Base-by-base conservation (phyloP, 2,113 vertebrate genomes). In the Hiodon alosoides region DNA sequence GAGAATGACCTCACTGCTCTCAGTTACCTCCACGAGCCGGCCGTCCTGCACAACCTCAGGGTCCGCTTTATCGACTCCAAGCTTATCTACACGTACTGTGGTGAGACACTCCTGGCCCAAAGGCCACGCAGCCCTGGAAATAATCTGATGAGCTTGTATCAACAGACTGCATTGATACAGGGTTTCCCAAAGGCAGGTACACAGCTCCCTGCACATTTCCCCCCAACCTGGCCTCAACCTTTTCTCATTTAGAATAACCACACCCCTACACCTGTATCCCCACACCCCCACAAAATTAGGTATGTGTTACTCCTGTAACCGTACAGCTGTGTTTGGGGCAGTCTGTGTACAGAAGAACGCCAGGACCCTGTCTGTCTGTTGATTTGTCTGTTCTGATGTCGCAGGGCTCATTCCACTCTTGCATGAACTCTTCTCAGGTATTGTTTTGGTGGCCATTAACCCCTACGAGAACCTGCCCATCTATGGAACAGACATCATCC, bases 1-100 rank as follows among this genome's bases (percentile, higher is more conserved):
- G 97, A 99, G 81, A 99, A 99, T 81, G 97, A 99, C 89, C 94
- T 99, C 80, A 99, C 97, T 0, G 97, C 97, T 0, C 95, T 99
- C 79, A 99, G 97, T 76, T 99, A 99, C 80, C 95, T 99, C 65
- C 97, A 99, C 0, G 97, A 99, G 82, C 97, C 97, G 0, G 97
- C 97, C 0, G 94, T 99, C 76, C 88, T 99, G 4, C 97, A 99
- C 83, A 99, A 99, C 87, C 95, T 99, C 82, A 94, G 93, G 92
- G 96, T 99, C 53, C 95, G 97, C 76, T 99, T 99, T 77, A 95
- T 95, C 48, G 97, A 99, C 83, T 98, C 97, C 0, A 98, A 98
- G 67, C 95, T 98, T 71, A 99, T 99, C 89, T 99, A 99, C 80
- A 99, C 97, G 2, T 99, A 99, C 69, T 99, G 97, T 60, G 97